Evolutionary conservation across 2,888 invertebrate genomes (phyloP).

Genomic region (Lasioglossum morio): DNA sequence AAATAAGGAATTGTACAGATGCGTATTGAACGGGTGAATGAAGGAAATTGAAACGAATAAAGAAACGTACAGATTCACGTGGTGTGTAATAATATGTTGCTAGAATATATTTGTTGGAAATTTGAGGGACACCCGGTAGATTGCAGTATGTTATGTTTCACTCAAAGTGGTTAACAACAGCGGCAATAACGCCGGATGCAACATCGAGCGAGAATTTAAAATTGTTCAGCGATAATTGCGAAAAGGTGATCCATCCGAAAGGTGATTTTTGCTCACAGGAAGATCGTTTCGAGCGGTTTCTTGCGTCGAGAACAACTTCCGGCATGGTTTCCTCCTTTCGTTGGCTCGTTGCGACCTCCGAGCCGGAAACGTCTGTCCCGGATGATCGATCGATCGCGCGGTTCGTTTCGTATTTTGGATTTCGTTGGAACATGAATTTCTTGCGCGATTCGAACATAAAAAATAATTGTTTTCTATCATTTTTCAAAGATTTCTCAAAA

Average conservation of each 20-base stretch:
- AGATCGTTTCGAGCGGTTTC: constrained; percentile 38
- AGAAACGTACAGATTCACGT: no score
- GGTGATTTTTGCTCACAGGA: constrained; percentile 28
- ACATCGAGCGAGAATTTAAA: background rate
- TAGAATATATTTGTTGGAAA: background rate
- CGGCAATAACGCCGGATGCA: background rate
- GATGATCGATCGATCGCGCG: constrained; percentile 39
- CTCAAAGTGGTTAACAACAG: background rate
- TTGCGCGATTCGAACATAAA: background rate
- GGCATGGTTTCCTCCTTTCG: constrained; percentile 59
- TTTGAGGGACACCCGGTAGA: background rate
- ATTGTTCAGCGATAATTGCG: constrained; percentile 13
- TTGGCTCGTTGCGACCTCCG: constrained; percentile 47
- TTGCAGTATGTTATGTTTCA: background rate
- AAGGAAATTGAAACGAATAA: no score
- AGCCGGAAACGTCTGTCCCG: constrained; percentile 52
- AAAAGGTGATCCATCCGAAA: background rate
- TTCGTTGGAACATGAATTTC: background rate
- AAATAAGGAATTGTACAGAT: background rate
- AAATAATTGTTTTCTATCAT: background rate
- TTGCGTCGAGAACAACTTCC: constrained; percentile 47
- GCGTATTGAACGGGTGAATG: background rate
- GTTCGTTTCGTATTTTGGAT: constrained; percentile 9
- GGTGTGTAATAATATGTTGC: no score
- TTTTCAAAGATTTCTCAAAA: background rate